Conservation (phyloP, 2,888 invertebrate genomes). For the Drosophila dives region DNA sequence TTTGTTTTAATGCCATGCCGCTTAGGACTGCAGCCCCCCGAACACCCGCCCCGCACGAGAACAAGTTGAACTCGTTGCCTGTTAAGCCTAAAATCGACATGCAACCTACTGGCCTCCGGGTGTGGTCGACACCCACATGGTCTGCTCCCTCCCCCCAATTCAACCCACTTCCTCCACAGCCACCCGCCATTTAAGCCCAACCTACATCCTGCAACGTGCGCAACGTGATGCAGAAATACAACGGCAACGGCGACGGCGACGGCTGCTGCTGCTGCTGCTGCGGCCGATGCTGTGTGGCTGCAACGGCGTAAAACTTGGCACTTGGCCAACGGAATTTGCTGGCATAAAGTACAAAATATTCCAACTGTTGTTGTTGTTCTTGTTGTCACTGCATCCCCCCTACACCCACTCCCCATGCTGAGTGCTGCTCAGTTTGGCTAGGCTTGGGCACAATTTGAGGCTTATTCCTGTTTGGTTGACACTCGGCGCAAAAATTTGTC, state of each 20-base stretch:
- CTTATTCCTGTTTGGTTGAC: slow-evolving; percentile 72
- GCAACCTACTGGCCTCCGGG: slow-evolving; percentile 65
- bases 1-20: slow-evolving; percentile 70
- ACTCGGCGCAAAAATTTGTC: slow-evolving; percentile 71
- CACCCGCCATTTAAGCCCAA: slow-evolving; percentile 11
- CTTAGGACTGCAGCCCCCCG: slow-evolving; percentile 36
- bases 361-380: slow-evolving; percentile 45
- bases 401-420: background rate
- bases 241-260: slow-evolving; percentile 22
- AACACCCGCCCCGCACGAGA: slow-evolving; percentile 4
- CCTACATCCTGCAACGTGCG: slow-evolving; percentile 21
- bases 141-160: background rate
- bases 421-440: slow-evolving; percentile 28
- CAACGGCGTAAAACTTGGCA: slow-evolving; percentile 74
- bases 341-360: slow-evolving; percentile 79
- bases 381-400: background rate
- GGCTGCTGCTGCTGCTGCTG: slow-evolving; percentile 35
- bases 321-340: slow-evolving; percentile 75
- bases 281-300: slow-evolving; percentile 58
- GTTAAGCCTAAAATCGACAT: slow-evolving; percentile 78
- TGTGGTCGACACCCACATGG: slow-evolving; percentile 58
- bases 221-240: slow-evolving; percentile 38
- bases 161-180: background rate
- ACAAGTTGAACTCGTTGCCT: slow-evolving; percentile 64
- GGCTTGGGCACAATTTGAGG: slow-evolving; percentile 65